Evolutionary conservation across 2,888 invertebrate species (phyloP).

Genomic region (Cynaeus angustus): DNA sequence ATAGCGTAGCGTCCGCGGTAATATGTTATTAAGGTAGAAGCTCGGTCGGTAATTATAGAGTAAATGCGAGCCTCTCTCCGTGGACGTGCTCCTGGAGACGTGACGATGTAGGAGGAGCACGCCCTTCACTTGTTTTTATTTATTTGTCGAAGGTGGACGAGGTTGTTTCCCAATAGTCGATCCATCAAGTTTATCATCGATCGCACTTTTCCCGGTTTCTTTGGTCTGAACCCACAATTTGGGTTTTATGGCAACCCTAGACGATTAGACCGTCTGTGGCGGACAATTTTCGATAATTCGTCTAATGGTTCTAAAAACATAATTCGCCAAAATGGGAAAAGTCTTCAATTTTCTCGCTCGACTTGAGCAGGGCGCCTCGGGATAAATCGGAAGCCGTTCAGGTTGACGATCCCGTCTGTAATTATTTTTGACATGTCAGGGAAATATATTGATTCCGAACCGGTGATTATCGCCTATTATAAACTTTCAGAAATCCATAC

Average conservation of each 20-base stretch:
- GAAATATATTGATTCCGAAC: slow-evolving; percentile 64
- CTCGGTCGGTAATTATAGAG: slow-evolving; percentile 67
- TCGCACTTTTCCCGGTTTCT: background rate
- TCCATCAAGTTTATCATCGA: background rate
- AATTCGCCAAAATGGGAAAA: slow-evolving; percentile 13
- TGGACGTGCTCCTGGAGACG: slow-evolving; percentile 68
- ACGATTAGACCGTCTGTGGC: slow-evolving; percentile 12
- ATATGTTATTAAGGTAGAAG: slow-evolving; percentile 66
- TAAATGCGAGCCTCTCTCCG: slow-evolving; percentile 54
- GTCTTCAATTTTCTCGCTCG: background rate
- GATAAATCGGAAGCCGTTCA: slow-evolving; percentile 62
- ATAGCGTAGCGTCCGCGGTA: slow-evolving; percentile 34
- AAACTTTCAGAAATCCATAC: slow-evolving; percentile 63
- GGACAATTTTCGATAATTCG: slow-evolving; percentile 5
- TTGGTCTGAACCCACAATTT: background rate
- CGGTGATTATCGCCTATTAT: slow-evolving; percentile 65
- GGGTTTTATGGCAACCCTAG: background rate
- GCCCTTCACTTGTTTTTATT: slow-evolving; percentile 49
- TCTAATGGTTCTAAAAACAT: slow-evolving; percentile 3
- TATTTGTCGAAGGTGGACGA: slow-evolving; percentile 14
- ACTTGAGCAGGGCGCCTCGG: slow-evolving; percentile 5
- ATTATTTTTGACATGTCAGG: slow-evolving; percentile 65
- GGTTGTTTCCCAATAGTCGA: slow-evolving; percentile 10
- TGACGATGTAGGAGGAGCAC: slow-evolving; percentile 64
- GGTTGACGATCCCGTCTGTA: slow-evolving; percentile 62